Evolutionary conservation across 2,888 invertebrate genomes (phyloP).

Genomic region (Invenusta paracnida): DNA sequence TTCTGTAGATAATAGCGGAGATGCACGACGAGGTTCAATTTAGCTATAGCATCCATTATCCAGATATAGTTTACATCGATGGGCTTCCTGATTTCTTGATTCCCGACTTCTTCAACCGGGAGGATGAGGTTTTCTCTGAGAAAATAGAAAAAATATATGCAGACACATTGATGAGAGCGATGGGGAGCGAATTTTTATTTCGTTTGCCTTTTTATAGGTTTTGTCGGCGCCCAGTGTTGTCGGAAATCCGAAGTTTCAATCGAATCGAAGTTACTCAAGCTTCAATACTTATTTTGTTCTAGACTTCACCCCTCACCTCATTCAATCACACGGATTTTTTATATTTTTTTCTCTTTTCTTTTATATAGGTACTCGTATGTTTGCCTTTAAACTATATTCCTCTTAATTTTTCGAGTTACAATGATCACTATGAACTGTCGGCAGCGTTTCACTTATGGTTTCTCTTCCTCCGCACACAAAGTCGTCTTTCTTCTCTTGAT

Average conservation of each 20-base stretch:
- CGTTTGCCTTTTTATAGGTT: neutral
- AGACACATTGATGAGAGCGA: neutral
- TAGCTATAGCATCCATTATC: neutral
- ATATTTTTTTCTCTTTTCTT: too few species aligned
- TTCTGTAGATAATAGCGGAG: too few species aligned
- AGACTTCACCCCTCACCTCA: conserved; percentile 59
- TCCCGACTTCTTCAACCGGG: neutral
- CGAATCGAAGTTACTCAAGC: neutral
- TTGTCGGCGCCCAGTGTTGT: conserved; percentile 26
- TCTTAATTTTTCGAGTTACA: too few species aligned
- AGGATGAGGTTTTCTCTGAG: neutral
- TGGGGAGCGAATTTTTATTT: neutral
- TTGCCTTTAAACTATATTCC: too few species aligned
- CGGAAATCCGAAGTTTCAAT: conserved; percentile 21
- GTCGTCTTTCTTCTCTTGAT: too few species aligned
- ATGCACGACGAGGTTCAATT: too few species aligned
- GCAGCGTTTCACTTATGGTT: too few species aligned
- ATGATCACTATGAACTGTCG: too few species aligned
- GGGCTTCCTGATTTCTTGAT: neutral
- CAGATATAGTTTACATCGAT: too few species aligned
- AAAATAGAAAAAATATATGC: neutral
- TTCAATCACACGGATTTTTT: too few species aligned
- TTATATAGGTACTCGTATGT: too few species aligned
- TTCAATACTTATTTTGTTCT: conserved; percentile 55
- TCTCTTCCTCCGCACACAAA: too few species aligned